Base-by-base conservation (phyloP, 2,888 invertebrate genomes). In the Eumacrocentrus americanus region DNA sequence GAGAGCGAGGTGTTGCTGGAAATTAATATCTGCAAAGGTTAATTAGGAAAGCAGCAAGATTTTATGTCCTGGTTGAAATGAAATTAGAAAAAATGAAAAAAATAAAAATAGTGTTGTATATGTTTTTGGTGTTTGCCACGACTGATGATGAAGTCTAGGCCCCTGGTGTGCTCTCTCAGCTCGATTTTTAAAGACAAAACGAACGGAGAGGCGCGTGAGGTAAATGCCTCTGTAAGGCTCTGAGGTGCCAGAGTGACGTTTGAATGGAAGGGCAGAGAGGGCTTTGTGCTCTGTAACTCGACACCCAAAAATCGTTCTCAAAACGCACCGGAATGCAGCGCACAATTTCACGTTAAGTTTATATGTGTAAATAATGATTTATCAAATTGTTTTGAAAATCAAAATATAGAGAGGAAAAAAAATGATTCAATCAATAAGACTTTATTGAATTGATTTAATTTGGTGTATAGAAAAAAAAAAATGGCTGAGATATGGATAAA, bases 211-310 rank as follows among this genome's bases (percentile, higher is more conserved):
- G 55, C 50, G 55, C 25, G 42, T 54, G 47, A 51, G 58, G 47
- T 63, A 58, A 38, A 25, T 0, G 20, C 37, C 16, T 44, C 38
- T 66, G 71, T 70, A 73, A 77, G 74, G 72, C 75, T 73, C 78
- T 79, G 74, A 79, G 80, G 80, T 80, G 80, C 78, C 72, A 74
- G 80, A 80, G 75, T 80, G 80, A 80, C 80, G 74, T 80, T 76
- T 80, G 78, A 80, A 80, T 80, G 74, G 78, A 74, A 72, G 73
- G 71, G 73, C 70, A 73, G 72, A 67, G 59, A 60, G 51, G 63
- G 61, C 67, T 67, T 70, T 70, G 70, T 72, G 51, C 63, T 54
- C 70, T 72, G 78, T 77, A 76, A 80, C 75, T 72, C 74, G 79
- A 80, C 72, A 80, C 77, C 75, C 72, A 66, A 77, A 77, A 80